Evolutionary conservation across 2,113 vertebrate genomes (phyloP), one percentile per base, ranked within the genome.

Genomic region (Ascaphus truei): DNA sequence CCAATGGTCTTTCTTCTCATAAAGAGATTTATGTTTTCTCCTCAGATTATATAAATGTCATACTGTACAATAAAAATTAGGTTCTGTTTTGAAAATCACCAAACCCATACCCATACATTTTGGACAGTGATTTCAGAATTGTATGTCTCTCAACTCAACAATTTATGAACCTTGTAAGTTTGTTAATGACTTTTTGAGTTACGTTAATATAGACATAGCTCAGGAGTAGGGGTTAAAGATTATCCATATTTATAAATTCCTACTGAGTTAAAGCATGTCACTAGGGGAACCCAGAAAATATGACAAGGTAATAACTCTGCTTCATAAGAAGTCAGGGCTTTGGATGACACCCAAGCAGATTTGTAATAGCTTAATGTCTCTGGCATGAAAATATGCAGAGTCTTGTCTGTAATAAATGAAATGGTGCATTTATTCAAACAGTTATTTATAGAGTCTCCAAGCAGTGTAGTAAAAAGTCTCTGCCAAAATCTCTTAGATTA

Each of bases 311-410:
- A 39, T 66, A 43, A 55, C 26, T 66, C 62, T 20, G 48, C 39
- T 51, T 52, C 50, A 31, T 66, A 18, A 41, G 15, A 51, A 55
- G 18, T 30, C 48, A 55, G 36, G 41, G n/a, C 6, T 37, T 53
- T 66, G 63, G 63, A 66, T 22, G 26, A 41, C 63, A 30, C 50
- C 63, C 50, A 55, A 66, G 63, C 48, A 18, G 63, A 55, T 66
- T 55, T 66, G 63, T 66, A 55, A 66, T 55, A 66, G 63, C 63
- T 66, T 50, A 55, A 55, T 66, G 63, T 66, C 50, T 55, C 43
- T 66, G 63, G 63, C 62, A 53, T 3, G 34, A 39, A 41, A 27
- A 53, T n/a, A 29, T 65, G 23, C 26, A 41, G 63, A 39, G 43
- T 26, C 34, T 66, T 65, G 50, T 57, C 50, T 60, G 45, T 60